Conservation (phyloP, 2,888 invertebrate genomes). For the Agrotis clavis region DNA sequence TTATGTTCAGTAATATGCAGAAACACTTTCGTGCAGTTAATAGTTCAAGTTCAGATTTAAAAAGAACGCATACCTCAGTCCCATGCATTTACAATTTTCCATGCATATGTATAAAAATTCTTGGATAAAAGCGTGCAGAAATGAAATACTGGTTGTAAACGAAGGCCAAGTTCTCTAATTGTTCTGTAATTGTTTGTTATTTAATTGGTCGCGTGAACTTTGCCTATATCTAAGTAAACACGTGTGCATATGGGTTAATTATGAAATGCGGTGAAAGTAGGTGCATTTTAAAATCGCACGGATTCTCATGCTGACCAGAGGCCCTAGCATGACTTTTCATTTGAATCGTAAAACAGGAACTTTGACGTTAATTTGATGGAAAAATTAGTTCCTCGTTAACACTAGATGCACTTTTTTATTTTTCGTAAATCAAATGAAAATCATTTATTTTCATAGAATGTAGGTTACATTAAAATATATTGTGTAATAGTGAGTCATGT, state of each 20-base stretch:
- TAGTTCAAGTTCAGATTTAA: not conserved
- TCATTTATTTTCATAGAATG: no score
- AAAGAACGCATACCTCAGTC: not conserved
- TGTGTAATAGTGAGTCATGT: no score
- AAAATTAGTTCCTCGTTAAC: no score
- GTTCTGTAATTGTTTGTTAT: not conserved
- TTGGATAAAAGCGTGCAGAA: slow-evolving; percentile 35
- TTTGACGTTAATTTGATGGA: no score
- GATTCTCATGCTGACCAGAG: not conserved
- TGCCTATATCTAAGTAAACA: slow-evolving; percentile 5
- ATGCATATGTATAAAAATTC: slow-evolving; percentile 8
- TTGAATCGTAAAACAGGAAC: no score
- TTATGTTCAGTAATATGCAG: not conserved
- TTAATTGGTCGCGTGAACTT: slow-evolving; percentile 34
- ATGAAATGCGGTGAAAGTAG: slow-evolving; percentile 13
- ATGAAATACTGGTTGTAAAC: slow-evolving; percentile 22
- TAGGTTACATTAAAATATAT: no score
- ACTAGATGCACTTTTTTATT: no score
- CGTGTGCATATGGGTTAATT: not conserved
- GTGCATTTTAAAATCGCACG: not conserved
- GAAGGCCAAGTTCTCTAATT: slow-evolving; percentile 23
- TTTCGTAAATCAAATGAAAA: no score
- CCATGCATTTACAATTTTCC: slow-evolving; percentile 1
- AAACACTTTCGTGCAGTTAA: not conserved
- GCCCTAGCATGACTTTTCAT: no score